Base-by-base conservation (phyloP, 2,113 vertebrate genomes). In the Limnothrissa miodon region DNA sequence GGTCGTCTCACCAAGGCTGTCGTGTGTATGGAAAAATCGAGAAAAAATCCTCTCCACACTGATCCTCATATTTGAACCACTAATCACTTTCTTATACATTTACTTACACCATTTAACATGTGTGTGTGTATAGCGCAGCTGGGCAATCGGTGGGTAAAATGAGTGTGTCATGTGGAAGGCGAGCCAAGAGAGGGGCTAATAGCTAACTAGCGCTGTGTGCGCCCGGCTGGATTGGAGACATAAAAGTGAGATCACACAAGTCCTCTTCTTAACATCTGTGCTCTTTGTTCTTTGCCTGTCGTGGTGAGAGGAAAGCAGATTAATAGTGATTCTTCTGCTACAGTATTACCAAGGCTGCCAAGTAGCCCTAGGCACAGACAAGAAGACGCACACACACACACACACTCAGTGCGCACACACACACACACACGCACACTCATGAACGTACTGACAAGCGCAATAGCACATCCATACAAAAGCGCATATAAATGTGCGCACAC, bases 341-440 rank as follows among this genome's bases (percentile, higher is more conserved):
- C 29, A 45, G 21, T 45, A 13, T 80, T 11, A 39, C 79, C 39
- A 46, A 83, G 25, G 36, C 74, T 45, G 33, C 59, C 70, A 45
- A 29, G 51, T 56, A 56, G 51, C 51, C 51, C 19, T 56, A 79
- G 79, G 81, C 85, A 46, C 45, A 62, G 39, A 85, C 62, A 78
- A 44, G 78, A 66, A 85, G 46, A 78, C 70, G 15, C 36, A 9
- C 59, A 11, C 59, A 78, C 59, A 78, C 80, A 62, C 83, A 81
- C 80, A 53, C 79, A 84, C 79, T 78, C 59, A 78, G 13, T 51
- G 46, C n/a, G 66, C 45, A 56, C 46, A 85, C 51, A 78, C 78
- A 82, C 78, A 82, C 78, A 70, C 42, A 82, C 81, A 83, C 51
- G 45, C 15, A 85, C 44, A 83, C 45, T 42, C 42, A 42, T 42